Conservation (phyloP, 1,140 invertebrate genomes). For the Scylla paramamosain region DNA sequence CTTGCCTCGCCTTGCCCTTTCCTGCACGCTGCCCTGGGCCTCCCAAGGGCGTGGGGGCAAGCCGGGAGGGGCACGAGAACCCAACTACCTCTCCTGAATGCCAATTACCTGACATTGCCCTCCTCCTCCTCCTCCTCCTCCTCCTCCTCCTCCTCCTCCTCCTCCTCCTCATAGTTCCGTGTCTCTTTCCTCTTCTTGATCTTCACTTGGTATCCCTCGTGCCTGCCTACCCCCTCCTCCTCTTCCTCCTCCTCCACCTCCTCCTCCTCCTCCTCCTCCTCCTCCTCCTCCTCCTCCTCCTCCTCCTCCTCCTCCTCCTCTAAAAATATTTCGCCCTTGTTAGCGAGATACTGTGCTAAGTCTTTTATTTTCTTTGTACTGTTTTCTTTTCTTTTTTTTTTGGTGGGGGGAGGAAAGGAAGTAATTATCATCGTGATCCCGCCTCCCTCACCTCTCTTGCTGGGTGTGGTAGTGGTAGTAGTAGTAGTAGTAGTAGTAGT, state of each 20-base stretch:
- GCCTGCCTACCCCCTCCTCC: neutral
- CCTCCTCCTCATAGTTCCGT: neutral
- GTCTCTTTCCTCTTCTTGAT: no score
- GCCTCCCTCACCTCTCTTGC: neutral
- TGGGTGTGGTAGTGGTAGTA: neutral
- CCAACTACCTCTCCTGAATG: neutral
- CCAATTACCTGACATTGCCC: neutral
- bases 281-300: neutral
- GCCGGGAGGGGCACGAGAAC: neutral
- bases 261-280: neutral
- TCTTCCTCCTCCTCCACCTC: slow-evolving; percentile 9
- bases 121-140: neutral
- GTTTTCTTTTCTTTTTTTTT: neutral
- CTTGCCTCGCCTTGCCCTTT: neutral
- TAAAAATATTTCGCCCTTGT: neutral
- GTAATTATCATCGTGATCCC: neutral
- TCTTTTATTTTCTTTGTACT: neutral
- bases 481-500: slow-evolving; percentile 30
- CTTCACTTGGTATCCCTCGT: neutral
- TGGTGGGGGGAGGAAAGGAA: neutral
- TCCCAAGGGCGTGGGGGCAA: no score
- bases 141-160: slow-evolving; percentile 13
- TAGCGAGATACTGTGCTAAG: neutral
- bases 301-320: neutral
- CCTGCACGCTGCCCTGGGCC: neutral